Base-by-base conservation (phyloP, 2,113 vertebrate genomes). In the Lutjanus erythropterus region DNA sequence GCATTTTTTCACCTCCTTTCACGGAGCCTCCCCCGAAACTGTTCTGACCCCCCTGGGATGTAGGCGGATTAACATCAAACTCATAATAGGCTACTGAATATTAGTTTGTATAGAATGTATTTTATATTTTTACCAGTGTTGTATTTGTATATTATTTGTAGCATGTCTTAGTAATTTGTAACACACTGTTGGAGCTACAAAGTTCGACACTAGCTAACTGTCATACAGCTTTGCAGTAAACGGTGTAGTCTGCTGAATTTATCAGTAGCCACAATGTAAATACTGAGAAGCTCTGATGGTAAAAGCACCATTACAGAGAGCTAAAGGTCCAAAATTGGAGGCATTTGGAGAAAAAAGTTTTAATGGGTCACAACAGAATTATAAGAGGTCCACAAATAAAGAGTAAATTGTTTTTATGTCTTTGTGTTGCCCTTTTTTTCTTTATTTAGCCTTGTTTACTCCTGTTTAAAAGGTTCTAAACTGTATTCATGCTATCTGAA, bases 241-340 rank as follows among this genome's bases (percentile, higher is more conserved):
- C 67, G 44, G 10, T 21, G 9, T 9, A 0, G 14, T 72, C 56
- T 55, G 37, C 58, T 71, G 46, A 19, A 80, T 79, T 77, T 5
- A 66, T 81, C 21, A 67, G 67, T 33, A 62, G 25, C 14, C n/a
- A 6, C 9, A 1, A 6, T 55, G 37, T 47, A 42, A n/a, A n/a
- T 37, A 64, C 25, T 41, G 31, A 60, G 33, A 49, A 52, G 42
- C 42, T 21, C 25, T 27, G 33, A 37, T 31, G 6, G 15, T 76
- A 64, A 84, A 69, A 78, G 56, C 70, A 41, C 74, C 9, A 64
- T 79, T 42, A 68, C 25, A 31, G 4, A n/a, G n/a, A 59, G 56
- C 42, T 39, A 58, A 14, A 7, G 3, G 25, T 61, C 33, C n/a
- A 68, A 55, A 56, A 72, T 18, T 60, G 3, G 19, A 33, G 21